Evolutionary conservation across 92 coral and sea anemone genomes (phyloP), one percentile per base, ranked within the genome.

Genomic region (Plumapathes pennacea): DNA sequence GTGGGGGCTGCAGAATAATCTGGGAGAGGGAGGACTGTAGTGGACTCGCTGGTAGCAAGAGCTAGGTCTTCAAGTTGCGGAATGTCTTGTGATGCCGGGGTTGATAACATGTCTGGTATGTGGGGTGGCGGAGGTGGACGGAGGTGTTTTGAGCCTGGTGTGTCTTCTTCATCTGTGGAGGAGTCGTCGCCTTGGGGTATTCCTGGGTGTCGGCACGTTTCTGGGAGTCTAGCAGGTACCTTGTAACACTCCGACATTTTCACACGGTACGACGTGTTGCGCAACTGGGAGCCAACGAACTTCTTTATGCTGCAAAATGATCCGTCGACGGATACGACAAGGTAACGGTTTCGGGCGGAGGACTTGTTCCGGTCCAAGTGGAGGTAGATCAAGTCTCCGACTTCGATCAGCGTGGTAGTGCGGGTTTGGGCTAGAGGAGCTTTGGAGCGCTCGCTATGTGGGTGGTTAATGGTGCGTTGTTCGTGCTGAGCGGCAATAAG

Each of bases 301-400:
- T 72, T 42, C 22, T 24, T 61, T 2, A 72, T 38, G 19, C 56
- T 55, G 52, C 60, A 55, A 26, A 41, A 74, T 10, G 44, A 25
- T 13, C 49, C 46, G n/a, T 74, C 74, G 20, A 74, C 46, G 31
- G 78, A 57, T 8, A 57, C 69, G 26, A 71, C 78, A 5, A 72
- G 22, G 53, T 62, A 72, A 22, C 72, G 50, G 43, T 75, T 68
- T 22, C 29, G 25, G 55, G 28, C 55, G 25, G 69, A 12, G 10
- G 79, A 43, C 41, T 66, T 66, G 38, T 66, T 66, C 10, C 54
- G 38, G 74, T 53, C 64, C 1, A 7, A 38, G 26, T 53, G 38
- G 1, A 67, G 74, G 50, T 67, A 67, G n/a, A 64, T 60, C 32
- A 67, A 31, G 21, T 67, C 74, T 27, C 74, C 64, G 22, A 67